Evolutionary conservation across 2,888 invertebrate genomes (phyloP).

Genomic region (Meganola albula): DNA sequence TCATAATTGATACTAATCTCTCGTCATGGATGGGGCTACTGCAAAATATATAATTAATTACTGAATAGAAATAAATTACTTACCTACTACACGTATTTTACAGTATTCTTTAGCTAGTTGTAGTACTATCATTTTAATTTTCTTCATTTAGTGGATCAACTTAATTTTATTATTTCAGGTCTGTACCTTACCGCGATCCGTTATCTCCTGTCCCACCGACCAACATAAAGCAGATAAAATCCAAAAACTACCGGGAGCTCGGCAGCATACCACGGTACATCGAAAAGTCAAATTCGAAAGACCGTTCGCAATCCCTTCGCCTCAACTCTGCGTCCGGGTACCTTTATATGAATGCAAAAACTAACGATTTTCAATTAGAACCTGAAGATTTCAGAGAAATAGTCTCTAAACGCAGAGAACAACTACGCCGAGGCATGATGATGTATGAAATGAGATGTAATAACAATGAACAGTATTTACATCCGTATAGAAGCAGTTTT

Average conservation of each 20-base stretch:
- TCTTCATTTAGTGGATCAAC: no score
- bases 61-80: no score
- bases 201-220: constrained; percentile 65
- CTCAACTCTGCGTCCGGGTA: constrained; percentile 72
- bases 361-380: constrained; percentile 68
- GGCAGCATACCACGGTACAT: constrained; percentile 62
- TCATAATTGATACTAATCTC: no score
- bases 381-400: constrained; percentile 69
- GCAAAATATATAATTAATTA: no score
- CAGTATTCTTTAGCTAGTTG: no score
- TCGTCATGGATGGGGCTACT: no score
- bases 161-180: constrained; percentile 40
- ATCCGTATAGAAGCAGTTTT: constrained; percentile 49
- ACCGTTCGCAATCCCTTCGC: constrained; percentile 59
- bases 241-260: constrained; percentile 52
- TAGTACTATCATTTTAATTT: no score
- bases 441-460: constrained; percentile 55
- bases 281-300: constrained; percentile 58
- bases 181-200: constrained; percentile 63
- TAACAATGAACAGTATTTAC: constrained; percentile 50
- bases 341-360: constrained; percentile 69
- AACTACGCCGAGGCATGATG: constrained; percentile 61
- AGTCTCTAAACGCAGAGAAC: constrained; percentile 63
- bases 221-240: constrained; percentile 57
- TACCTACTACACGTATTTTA: no score